Evolutionary conservation across 2,888 invertebrate species (phyloP), one percentile per base, ranked within the genome.

Genomic region (Gasteruption jaculator): DNA sequence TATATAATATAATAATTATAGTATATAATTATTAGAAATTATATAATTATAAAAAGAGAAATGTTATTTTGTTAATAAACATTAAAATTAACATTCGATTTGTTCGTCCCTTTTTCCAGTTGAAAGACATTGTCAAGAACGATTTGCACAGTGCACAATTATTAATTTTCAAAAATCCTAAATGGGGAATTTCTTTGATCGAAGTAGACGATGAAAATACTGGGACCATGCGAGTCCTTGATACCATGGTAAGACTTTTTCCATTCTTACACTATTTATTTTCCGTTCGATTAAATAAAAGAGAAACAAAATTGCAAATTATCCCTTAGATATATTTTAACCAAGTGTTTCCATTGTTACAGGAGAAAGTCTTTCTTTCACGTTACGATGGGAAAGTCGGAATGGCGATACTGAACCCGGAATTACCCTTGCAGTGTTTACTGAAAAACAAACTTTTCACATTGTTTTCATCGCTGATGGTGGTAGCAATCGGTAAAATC

Each of bases 151-250:
- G 82, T 59, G 75, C 85, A 35, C 79, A 86, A 60, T 78, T 87
- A 32, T 71, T 88, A 32, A 75, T 83, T 10, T 75, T 82, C 25
- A 75, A 76, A 45, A 89, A 88, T 66, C 83, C 85, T 0, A 76
- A 82, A 35, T 86, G 86, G 87, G 83, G 82, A 7, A 75, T 87
- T 10, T 76, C 75, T 49, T 74, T 85, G 10, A 75, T 82, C 5
- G 72, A 73, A 48, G 61, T 71, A 14, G 68, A 63, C 6, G 65
- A 68, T 31, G 64, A 63, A 29, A 56, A 66, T 32, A 57, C 52
- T 15, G 56, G 55, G 6, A 59, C 66, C 11, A 45, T 58, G 35
- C 57, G 61, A 38, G 51, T 60, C 32, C 54, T 70, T 22, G 66
- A 65, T 50, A 64, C 68, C 49, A 71, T 74, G 72, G 75, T 74